phyloP scores from a whole-genome alignment of 2,797 vertebrate genomes.

The Megalops cyprinoides region DNA sequence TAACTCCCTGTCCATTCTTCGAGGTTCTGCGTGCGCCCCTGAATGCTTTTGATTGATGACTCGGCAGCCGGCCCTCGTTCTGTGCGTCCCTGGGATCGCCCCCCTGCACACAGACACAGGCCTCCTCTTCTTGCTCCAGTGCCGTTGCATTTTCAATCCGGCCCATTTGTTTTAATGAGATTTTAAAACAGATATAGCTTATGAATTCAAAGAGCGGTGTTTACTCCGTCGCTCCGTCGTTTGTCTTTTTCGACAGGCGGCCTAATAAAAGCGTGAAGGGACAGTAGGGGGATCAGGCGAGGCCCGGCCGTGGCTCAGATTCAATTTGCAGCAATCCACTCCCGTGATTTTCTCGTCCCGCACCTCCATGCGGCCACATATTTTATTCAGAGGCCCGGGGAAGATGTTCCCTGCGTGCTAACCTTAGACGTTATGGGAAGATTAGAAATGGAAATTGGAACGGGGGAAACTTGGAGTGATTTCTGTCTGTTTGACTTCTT shows the following conservation, averaged over 20 bases:
- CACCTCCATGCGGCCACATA: conserved; percentile 32
- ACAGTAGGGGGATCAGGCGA: conserved; percentile 35
- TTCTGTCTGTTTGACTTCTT: conserved; percentile 34
- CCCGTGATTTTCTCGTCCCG: conserved; percentile 31
- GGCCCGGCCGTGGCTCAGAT: conserved; percentile 34
- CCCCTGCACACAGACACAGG: conserved; percentile 22
- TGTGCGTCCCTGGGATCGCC: too few species aligned
- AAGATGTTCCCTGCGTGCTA: conserved; percentile 30
- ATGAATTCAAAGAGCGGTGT: conserved; percentile 52
- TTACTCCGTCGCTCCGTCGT: conserved; percentile 57
- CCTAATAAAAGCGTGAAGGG: conserved; percentile 37
- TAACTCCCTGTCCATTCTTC: neutral
- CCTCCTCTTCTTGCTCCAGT: conserved; percentile 56
- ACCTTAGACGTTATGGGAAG: conserved; percentile 42
- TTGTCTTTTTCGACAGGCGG: conserved; percentile 64
- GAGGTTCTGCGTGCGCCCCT: conserved; percentile 27
- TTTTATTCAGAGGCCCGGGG: conserved; percentile 43
- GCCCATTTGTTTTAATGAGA: conserved; percentile 53
- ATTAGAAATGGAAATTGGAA: conserved; percentile 45
- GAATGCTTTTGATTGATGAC: conserved; percentile 46
- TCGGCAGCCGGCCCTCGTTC: conserved; percentile 33
- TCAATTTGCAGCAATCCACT: conserved; percentile 41
- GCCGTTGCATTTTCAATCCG: conserved; percentile 58
- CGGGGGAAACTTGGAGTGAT: conserved; percentile 27
- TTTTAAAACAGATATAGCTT: conserved; percentile 64